Base-by-base conservation (phyloP, 2,113 vertebrate species). In the Thamnaconus septentrionalis region DNA sequence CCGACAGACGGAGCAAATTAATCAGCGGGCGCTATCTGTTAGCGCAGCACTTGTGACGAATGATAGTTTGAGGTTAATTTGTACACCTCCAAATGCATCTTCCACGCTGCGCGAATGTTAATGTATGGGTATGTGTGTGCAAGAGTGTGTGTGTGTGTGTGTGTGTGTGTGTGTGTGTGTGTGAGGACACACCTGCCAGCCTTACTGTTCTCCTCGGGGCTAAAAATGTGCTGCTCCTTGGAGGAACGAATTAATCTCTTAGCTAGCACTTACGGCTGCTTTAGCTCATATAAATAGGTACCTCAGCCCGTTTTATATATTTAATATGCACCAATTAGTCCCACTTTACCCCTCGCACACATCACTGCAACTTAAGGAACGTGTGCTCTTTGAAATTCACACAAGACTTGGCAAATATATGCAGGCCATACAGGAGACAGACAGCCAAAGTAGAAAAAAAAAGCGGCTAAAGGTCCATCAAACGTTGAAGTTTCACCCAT, bases 31-130 rank as follows among this genome's bases (percentile, higher is more conserved):
- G 73, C 61, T 80, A 73, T 61, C 61, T 53, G 68, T 41, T 31
- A 62, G 67, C 77, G 12, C 64, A 5, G 49, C 45, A 41, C 74
- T 66, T 78, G 79, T 82, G 76, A 84, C 73, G 84, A 86, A 85
- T 87, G 85, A 81, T 85, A 76, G 78, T 81, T 82, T 73, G 81
- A 85, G 84, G 82, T 83, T 85, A 78, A 87, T 87, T 87, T 82
- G 71, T 66, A 64, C 73, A 71, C 79, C 78, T 79, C 70, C 59
- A 71, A 80, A 78, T 67, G 80, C 0, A 64, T 70, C 73, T 79
- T 73, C 59, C 45, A 62, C 69, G 79, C 57, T 75, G 69, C 40
- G 56, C 43, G 54, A 59, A 39, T 53, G 72, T 59, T 58, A 45
- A 44, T 64, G 66, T 61, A 57, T 47, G 54, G 10, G 56, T 56